Base-by-base conservation (phyloP, 2,113 vertebrate species). In the Elgaria multicarinata region DNA sequence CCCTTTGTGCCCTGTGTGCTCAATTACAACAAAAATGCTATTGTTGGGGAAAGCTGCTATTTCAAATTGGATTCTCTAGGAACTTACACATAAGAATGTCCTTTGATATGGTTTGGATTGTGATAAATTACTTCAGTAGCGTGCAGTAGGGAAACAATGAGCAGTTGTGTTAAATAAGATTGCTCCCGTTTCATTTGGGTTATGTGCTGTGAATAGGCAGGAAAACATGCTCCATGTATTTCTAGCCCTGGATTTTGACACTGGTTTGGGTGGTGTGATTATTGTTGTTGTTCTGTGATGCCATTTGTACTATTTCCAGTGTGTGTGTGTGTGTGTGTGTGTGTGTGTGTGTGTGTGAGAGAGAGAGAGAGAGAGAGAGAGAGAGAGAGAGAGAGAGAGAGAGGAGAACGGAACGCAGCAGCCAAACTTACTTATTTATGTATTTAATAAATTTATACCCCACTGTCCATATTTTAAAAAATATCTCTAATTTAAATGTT, bases 141-240 rank as follows among this genome's bases (percentile, higher is more conserved):
- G 31, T 83, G 46, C 90, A 92, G 84, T 42, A 90, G 16, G 10
- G 33, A 74, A 91, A 95, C 75, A 90, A 86, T 46, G 69, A 87
- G 66, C 36, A 90, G 91, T n/a, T 93, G 86, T 88, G 36, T 90
- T 87, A 75, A 86, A 31, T 39, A 42, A 44, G 39, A 71, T 85
- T 69, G 24, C 31, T 69, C 10, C 69, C 91, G 76, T 53, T 83
- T 92, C 28, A 58, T 85, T 91, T 36, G 36, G 72, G 92, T 90
- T 42, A 0, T 66, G 71, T 85, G 66, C 88, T 94, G 89, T 80
- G 92, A 94, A 95, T 39, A 91, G 77, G 36, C 12, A 87, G 13
- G 20, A 76, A 93, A 91, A 77, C 78, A 78, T 84, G 9, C 2
- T 67, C 72, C 26, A 55, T 42, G 10, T 89, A 58, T 28, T 86